Base-by-base conservation (phyloP, 1,140 invertebrate species). In the Stegodyphus dumicola region DNA sequence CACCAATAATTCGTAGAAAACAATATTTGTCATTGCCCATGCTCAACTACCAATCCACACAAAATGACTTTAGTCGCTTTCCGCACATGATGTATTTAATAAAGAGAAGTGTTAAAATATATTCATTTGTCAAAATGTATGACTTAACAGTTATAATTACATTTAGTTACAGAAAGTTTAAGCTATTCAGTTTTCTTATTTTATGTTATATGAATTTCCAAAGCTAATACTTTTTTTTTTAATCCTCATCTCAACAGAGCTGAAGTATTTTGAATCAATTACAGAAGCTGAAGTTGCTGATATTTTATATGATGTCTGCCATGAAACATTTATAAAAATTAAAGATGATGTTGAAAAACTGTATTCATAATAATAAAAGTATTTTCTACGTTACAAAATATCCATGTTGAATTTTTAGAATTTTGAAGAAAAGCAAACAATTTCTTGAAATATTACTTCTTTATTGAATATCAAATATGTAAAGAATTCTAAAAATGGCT, bases 251-350 rank as follows among this genome's bases (percentile, higher is more conserved):
- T 33, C 33, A 33, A 33, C 52, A 74, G 71, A 74, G 5, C 6
- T 18, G 53, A 7, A 15, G 53, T 52, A 51, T 74, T 77, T 66
- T 77, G 17, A 64, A 49, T n/a, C 3, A 13, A 66, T 77, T 51
- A 49, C 60, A 48, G 76, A 77, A 77, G 48, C 7, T 17, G 33
- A 53, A 7, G 60, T 66, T 49, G 56, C 33, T 53, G 18, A 33
- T 6, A 4, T 7, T 7, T 66, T 77, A 51, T 49, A 51, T 9
- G 60, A 77, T 49, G 60, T 33, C 15, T 77, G 76, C 11, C 76
- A 77, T 9, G 48, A 65, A 9, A 77, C 60, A 66, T 77, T 77
- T 77, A 11, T n/a, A 48, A n/a, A 10, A n/a, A 66, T 77, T 17
- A 65, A 49, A 77, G 76, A 66, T 9, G 49, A 66, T 49, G 76